These are phyloP conservation scores for Acheta domesticus DNA, from an alignment of 2,888 invertebrate species.

Conservation along the genomic window DNA sequence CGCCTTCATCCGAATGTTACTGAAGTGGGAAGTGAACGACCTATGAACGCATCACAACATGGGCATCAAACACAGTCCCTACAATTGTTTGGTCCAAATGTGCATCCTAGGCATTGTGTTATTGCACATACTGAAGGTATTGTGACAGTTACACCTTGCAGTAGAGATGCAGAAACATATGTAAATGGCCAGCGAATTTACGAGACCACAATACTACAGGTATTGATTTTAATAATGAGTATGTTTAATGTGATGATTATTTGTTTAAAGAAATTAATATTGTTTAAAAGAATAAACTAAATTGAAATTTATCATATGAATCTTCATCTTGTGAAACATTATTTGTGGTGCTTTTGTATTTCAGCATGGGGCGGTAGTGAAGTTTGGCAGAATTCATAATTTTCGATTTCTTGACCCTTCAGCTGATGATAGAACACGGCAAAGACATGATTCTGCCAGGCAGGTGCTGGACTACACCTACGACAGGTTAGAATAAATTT, in stretches of 20 bases:
- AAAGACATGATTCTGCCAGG: constrained; percentile 69
- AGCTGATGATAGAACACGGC: constrained; percentile 73
- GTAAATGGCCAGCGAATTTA: constrained; percentile 89
- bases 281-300: not conserved
- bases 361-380: constrained; percentile 78
- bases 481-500: constrained; percentile 63
- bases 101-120: constrained; percentile 92
- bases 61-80: constrained; percentile 53
- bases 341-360: constrained; percentile 26
- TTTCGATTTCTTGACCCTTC: constrained; percentile 82
- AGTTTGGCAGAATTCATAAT: constrained; percentile 82
- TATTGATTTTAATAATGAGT: constrained; percentile 42
- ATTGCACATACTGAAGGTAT: constrained; percentile 87
- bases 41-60: constrained; percentile 44
- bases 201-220: constrained; percentile 88
- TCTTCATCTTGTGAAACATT: not conserved
- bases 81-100: constrained; percentile 83
- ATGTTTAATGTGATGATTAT: not conserved
- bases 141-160: constrained; percentile 89
- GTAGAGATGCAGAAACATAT: constrained; percentile 89
- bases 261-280: not conserved
- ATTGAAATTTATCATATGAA: not conserved
- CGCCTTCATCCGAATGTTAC: constrained; percentile 61
- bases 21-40: constrained; percentile 74
- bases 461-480: constrained; percentile 63